Conservation (phyloP, 2,888 invertebrate species). For the Patella ulyssiponensis region DNA sequence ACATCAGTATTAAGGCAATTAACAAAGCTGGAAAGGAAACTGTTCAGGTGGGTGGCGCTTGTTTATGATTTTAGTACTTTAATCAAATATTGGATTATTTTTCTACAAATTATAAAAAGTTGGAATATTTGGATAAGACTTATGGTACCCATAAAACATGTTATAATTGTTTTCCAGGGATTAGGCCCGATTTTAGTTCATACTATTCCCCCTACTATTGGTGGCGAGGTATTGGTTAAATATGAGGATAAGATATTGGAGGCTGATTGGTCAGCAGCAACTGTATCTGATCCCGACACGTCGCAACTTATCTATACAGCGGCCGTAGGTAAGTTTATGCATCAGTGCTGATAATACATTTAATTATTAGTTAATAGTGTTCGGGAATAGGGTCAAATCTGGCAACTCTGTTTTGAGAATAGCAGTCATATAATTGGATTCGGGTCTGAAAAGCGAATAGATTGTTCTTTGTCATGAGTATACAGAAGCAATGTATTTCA, state of each 20-base stretch:
- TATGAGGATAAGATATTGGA: slow-evolving; percentile 30
- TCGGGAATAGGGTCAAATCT: not conserved
- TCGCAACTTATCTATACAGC: slow-evolving; percentile 34
- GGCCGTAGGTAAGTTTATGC: slow-evolving; percentile 40
- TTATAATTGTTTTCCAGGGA: slow-evolving; percentile 20
- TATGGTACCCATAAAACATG: no score
- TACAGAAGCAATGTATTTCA: no score
- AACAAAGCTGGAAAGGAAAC: slow-evolving; percentile 42
- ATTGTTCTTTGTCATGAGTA: no score
- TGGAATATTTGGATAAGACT: no score
- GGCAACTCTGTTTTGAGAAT: no score
- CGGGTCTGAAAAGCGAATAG: no score
- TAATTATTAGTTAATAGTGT: not conserved
- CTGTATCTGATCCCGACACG: slow-evolving; percentile 43
- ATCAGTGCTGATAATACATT: no score
- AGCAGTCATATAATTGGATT: no score
- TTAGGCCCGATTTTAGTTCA: slow-evolving; percentile 42
- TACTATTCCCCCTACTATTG: slow-evolving; percentile 32
- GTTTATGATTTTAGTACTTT: not conserved
- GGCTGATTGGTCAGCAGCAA: slow-evolving; percentile 39
- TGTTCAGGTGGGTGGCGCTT: slow-evolving; percentile 30
- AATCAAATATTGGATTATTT: not conserved
- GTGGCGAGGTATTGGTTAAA: slow-evolving; percentile 23
- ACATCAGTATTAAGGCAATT: slow-evolving; percentile 47
- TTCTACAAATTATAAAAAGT: not conserved